Conservation (phyloP, 2,888 invertebrate genomes). For the Marronus borbonicus region DNA sequence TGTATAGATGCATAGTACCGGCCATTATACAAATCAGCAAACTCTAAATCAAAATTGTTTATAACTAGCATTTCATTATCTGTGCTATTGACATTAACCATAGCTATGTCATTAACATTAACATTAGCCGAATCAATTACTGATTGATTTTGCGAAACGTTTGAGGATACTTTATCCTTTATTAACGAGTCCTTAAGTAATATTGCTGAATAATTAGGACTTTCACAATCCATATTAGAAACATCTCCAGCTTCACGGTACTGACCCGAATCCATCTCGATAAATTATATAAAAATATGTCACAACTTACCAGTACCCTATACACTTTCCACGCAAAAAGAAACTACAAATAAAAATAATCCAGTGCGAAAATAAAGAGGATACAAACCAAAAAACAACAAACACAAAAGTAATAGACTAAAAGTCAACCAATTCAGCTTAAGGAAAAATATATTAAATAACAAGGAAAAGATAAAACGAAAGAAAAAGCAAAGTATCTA, state of each 20-base stretch:
- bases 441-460: no score
- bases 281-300: background rate
- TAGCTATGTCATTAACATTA: no score
- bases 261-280: background rate
- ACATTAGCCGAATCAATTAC: background rate
- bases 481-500: no score
- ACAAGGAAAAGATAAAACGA: no score
- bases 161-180: background rate
- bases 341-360: no score
- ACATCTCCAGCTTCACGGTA: slow-evolving; percentile 3
- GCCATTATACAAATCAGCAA: background rate
- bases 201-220: slow-evolving; percentile 1
- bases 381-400: no score
- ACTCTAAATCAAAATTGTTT: slow-evolving; percentile 10
- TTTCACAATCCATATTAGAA: background rate
- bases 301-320: background rate
- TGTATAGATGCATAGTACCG: slow-evolving; percentile 3
- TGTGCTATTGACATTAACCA: background rate
- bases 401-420: no score
- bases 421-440: no score
- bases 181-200: background rate
- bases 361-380: no score
- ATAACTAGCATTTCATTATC: background rate
- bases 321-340: no score
- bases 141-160: background rate